Conservation (phyloP, 2,888 invertebrate genomes). For the Macropis europaea region DNA sequence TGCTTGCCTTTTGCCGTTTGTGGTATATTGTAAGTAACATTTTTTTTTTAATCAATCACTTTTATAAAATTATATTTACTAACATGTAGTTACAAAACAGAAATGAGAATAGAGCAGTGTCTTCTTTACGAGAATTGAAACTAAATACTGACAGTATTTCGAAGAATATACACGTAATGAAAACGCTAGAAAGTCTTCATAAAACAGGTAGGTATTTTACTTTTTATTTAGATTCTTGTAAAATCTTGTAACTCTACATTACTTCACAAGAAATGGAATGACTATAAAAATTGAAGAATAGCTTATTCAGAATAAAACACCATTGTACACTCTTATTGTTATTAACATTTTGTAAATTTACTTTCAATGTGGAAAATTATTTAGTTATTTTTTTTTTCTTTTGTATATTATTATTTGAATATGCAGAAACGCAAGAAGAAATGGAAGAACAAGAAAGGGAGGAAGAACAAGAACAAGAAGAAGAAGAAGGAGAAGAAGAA, state of each 20-base stretch:
- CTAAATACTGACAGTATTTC: constrained; percentile 78
- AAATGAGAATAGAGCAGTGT: constrained; percentile 76
- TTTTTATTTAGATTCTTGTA: neutral
- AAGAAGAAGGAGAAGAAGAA: constrained; percentile 71
- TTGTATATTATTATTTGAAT: neutral
- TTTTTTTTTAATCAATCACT: neutral
- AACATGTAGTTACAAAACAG: constrained; percentile 45
- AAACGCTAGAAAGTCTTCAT: constrained; percentile 80
- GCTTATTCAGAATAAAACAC: neutral
- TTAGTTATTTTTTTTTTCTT: neutral
- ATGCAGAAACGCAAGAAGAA: constrained; percentile 79
- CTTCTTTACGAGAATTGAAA: constrained; percentile 84
- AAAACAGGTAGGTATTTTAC: constrained; percentile 67
- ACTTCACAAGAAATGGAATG: constrained; percentile 19
- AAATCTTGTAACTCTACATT: constrained; percentile 8
- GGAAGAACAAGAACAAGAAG: constrained; percentile 69
- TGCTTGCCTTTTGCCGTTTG: constrained; percentile 74
- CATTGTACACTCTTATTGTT: constrained; percentile 53
- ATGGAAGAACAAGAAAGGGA: constrained; percentile 48
- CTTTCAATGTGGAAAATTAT: neutral
- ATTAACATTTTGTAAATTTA: neutral
- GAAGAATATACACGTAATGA: constrained; percentile 3
- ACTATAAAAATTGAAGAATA: neutral
- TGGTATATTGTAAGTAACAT: constrained; percentile 69
- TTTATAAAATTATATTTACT: neutral